Evolutionary conservation across 2,113 vertebrate genomes (phyloP), one percentile per base, ranked within the genome.

Genomic region (Cavia aperea): DNA sequence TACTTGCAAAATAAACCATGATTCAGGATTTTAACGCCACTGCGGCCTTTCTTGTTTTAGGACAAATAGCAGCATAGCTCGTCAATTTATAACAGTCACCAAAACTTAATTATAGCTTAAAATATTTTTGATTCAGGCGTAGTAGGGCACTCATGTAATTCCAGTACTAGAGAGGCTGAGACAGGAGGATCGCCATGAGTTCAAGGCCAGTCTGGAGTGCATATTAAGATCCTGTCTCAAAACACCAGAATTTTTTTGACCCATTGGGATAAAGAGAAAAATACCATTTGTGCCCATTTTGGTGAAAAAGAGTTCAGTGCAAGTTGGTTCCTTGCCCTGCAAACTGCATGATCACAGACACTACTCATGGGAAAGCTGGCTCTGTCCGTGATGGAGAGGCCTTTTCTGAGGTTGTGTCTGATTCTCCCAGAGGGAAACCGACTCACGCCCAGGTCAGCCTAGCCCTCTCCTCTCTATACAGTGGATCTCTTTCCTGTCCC

Each of bases 401-500:
- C 0, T 21, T 23, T 49, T 49, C 24, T 58, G 86, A 51, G 86
- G 26, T 21, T 58, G 24, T 90, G 62, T 62, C 5, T 11, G 13
- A 18, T 10, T 39, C 51, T 78, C 88, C 21, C 12, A 62, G 46
- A 75, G 77, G 86, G 23, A n/a, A 77, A 43, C 8, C 3, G 1
- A 26, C 6, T 62, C 16, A 49, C 7, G 24, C 3, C 5, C 31
- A 13, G 7, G 29, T 26, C n/a, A 65, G 26, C 31, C 66, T 81
- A 51, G 36, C 51, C 75, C 1, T 43, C 51, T 10, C 33, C 15
- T 9, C 36, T 11, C 66, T 13, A 5, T 2, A 1, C 5, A n/a
- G 49, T 19, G 12, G 60, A 33, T 6, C 6, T 18, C 19, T 4
- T 0, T 10, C 9, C 13, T 46, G 9, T 1, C 54, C 16, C 14